Base-by-base conservation (phyloP, 2,797 vertebrate species). In the Glyptemys insculpta region DNA sequence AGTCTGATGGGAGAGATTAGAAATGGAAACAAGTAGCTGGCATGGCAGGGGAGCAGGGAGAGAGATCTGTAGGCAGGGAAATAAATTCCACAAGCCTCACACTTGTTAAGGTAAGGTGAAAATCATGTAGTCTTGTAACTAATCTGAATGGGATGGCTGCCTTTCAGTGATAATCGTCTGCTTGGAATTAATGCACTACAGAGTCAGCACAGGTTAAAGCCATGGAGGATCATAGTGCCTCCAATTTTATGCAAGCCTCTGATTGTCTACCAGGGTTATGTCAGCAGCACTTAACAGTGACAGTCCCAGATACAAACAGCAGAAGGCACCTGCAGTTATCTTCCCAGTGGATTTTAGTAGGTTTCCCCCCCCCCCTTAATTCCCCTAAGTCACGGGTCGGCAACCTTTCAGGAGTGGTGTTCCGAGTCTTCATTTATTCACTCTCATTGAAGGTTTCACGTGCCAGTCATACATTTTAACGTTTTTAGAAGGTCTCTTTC, bases 241-340 rank as follows among this genome's bases (percentile, higher is more conserved):
- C 2, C 27, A 62, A 27, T 8, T 87, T 59, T 1, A 2, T 29
- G 18, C 4, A 21, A 34, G 57, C 1, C 74, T 47, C 5, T 29
- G 72, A 83, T 1, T 4, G 0, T 12, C 62, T 21, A 12, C 0
- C 50, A 11, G 57, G 47, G 56, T 15, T 82, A 94, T 83, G 82
- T 54, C 80, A 88, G 89, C 83, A 87, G 90, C 62, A 65, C 88
- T 62, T 16, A 79, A 68, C 0, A 1, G 47, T 50, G 79, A 31
- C 86, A 90, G 37, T 4, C 12, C 85, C 16, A 25, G 49, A 8
- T 1, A 25, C 41, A 47, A 83, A 7, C 78, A 92, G 88, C 37
- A 83, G 86, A 49, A 94, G 72, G 53, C 5, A 91, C 57, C 83
- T 91, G 57, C 89, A 96, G 91, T 96, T 96, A 96, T 57, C 87